Conservation (phyloP, 53 echinoderm and acorn worm genomes). For the Glandiceps talaboti region DNA sequence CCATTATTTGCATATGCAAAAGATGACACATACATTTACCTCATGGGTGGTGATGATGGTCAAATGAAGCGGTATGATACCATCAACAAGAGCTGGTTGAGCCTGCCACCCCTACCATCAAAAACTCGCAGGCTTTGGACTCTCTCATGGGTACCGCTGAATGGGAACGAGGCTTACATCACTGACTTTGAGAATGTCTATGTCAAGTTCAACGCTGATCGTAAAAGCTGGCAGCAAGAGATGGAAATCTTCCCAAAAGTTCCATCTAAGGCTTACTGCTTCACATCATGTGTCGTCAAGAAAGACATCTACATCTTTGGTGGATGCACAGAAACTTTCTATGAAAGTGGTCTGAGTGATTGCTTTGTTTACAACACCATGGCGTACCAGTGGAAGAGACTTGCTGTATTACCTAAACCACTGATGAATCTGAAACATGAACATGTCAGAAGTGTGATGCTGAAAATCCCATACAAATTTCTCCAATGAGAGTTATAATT, state of each 20-base stretch:
- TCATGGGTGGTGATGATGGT: not conserved
- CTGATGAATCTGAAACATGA: not conserved
- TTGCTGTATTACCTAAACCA: not conserved
- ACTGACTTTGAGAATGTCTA: not conserved
- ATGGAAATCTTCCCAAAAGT: not conserved
- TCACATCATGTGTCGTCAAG: not conserved
- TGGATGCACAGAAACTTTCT: not conserved
- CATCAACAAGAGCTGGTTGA: not conserved
- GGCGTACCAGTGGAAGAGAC: not conserved
- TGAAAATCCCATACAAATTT: not conserved
- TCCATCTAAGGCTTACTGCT: not conserved
- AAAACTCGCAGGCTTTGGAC: not conserved
- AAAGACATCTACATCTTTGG: not conserved
- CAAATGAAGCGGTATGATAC: not conserved
- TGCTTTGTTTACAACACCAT: not conserved
- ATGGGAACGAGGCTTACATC: not conserved
- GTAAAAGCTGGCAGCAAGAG: not conserved
- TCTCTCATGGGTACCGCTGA: not conserved
- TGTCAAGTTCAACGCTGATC: not conserved
- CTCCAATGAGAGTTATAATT: too few species aligned
- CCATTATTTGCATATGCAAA: not conserved
- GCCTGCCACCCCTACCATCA: not conserved
- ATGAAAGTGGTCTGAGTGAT: not conserved
- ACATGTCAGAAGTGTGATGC: not conserved
- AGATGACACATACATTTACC: not conserved